Percentiles rank a stretch among this genome's conserved stretches.
phyloP scores from a whole-genome alignment of 2,113 vertebrate genomes.

The Rhabdornis inornatus region DNA sequence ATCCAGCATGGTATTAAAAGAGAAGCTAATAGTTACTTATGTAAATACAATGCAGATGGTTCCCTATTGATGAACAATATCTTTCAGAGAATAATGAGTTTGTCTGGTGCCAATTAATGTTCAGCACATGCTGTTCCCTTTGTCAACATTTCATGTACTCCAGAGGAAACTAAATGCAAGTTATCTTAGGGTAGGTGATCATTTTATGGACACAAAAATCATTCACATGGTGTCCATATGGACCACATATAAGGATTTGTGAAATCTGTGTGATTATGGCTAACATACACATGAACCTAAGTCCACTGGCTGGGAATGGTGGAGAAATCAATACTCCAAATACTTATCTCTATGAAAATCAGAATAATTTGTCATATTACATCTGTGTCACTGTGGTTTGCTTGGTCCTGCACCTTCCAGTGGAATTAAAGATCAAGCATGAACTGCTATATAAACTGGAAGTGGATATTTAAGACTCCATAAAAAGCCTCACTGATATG shows the following conservation, averaged over 20 bases:
- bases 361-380: neutral
- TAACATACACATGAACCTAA: neutral
- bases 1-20: neutral
- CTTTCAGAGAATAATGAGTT: conserved; percentile 52
- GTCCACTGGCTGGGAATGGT: neutral
- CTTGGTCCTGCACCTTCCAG: neutral
- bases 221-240: neutral
- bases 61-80: conserved; percentile 5
- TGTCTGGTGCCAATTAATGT: conserved; percentile 39
- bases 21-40: conserved; percentile 8
- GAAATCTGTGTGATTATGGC: neutral
- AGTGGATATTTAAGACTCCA: neutral
- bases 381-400: neutral
- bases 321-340: neutral
- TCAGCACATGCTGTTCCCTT: conserved; percentile 33
- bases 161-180: conserved; percentile 9
- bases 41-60: conserved; percentile 52
- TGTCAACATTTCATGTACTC: conserved; percentile 21
- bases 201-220: neutral
- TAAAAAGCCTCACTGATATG: neutral
- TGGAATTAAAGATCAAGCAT: neutral
- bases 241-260: neutral
- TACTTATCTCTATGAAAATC: neutral
- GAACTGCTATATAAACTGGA: neutral
- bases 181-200: neutral